Conservation (phyloP, 2,888 invertebrate species). For the Ophioninae sp. region DNA sequence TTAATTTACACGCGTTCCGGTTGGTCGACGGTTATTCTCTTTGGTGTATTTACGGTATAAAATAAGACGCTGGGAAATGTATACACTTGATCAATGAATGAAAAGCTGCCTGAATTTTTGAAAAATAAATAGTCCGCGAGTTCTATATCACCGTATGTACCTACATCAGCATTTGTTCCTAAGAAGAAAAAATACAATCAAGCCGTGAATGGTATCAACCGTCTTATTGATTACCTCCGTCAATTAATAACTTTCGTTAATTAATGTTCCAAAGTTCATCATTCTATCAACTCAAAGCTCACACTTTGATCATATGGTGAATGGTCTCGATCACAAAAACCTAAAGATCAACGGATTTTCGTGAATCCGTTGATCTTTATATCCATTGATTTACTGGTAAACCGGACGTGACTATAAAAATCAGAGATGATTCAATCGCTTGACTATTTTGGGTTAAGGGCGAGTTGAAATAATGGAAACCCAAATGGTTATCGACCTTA, state of each 20-base stretch:
- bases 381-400: too few relatives aligned
- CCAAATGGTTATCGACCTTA: background rate
- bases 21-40: slow-evolving; percentile 68
- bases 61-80: slow-evolving; percentile 27
- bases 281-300: too few relatives aligned
- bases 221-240: slow-evolving; percentile 57
- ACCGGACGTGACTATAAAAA: too few relatives aligned
- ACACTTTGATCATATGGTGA: too few relatives aligned
- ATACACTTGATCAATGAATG: slow-evolving; percentile 32
- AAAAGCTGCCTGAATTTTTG: slow-evolving; percentile 64
- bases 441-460: background rate
- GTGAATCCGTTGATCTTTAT: too few relatives aligned
- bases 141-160: slow-evolving; percentile 47
- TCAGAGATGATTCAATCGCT: too few relatives aligned
- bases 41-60: slow-evolving; percentile 58
- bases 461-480: background rate
- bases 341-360: too few relatives aligned
- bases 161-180: too few relatives aligned
- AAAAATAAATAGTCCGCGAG: slow-evolving; percentile 70
- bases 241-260: too few relatives aligned
- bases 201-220: slow-evolving; percentile 60
- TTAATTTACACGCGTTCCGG: slow-evolving; percentile 74
- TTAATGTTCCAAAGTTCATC: too few relatives aligned
- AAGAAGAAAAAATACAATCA: slow-evolving; percentile 30
- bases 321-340: too few relatives aligned